Base-by-base conservation (phyloP, 2,113 vertebrate genomes). In the Ameiurus melas region DNA sequence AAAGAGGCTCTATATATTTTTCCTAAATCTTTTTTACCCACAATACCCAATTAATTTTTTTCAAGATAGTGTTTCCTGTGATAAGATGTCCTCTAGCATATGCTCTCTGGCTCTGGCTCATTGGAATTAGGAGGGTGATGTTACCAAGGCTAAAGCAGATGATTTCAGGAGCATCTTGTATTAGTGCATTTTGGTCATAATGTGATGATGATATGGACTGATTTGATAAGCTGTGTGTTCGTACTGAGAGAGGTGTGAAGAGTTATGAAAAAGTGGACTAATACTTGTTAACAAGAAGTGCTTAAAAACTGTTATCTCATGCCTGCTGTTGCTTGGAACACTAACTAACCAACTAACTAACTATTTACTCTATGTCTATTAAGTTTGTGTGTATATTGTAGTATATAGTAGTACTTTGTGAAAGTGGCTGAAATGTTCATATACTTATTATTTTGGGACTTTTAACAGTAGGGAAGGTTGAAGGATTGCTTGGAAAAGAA, bases 71-170 rank as follows among this genome's bases (percentile, higher is more conserved):
- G 20, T 43, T 75, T 13, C 36, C 25, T 43, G 71, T 75, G 19
- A 75, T 77, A 77, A 77, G 39, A 77, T 47, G 39, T 77, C 73
- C 73, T 77, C 10, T 25, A 47, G 39, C 19, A 19, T 13, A 6
- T 78, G 75, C 39, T 78, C 75, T n/a, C 75, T 78, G 75, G 75
- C 39, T 25, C 39, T 75, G 75, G 39, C 75, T 78, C 25, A 53
- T 53, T 78, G 71, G 39, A 78, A 78, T 51, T n/a, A 53, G 43
- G 47, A n/a, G 25, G 4, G 9, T 53, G 75, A 78, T 53, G 75
- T 78, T 25, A 53, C 10, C 47, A 16, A 25, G 13, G 71, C 7
- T 75, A 43, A 78, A 51, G n/a, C 5, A 78, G 5, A 78, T 51
- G 1, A 78, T 53, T 78, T 53, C 75, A 78, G 75, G 43, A 78